Percentiles rank a stretch among this genome's conserved stretches.
phyloP scores from a whole-genome alignment of 2,113 vertebrate genomes.

The Corythornis vintsioides region DNA sequence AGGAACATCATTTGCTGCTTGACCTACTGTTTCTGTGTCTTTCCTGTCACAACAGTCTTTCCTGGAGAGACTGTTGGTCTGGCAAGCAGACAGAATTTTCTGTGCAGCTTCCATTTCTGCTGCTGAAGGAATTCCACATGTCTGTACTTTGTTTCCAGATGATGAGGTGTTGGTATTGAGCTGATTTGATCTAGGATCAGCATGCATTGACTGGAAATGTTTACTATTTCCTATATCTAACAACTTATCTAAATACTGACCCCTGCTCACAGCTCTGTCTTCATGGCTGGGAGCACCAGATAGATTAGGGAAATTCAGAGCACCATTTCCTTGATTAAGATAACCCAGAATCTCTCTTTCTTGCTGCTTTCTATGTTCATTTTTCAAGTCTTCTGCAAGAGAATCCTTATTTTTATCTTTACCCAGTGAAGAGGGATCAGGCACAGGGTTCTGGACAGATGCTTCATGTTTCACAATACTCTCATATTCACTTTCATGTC shows the following conservation, averaged over 20 bases:
- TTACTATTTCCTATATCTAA: not conserved
- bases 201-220: not conserved
- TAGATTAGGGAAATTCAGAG: not conserved
- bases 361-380: not conserved
- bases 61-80: not conserved
- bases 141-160: not conserved
- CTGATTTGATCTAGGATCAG: not conserved
- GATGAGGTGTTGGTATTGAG: not conserved
- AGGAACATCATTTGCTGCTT: not conserved
- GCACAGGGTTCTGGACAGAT: conserved; percentile 6
- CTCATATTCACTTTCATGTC: conserved; percentile 56
- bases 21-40: not conserved
- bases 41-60: not conserved
- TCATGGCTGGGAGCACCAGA: not conserved
- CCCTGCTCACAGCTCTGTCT: not conserved
- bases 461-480: conserved; percentile 38
- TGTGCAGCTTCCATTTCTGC: not conserved
- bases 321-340: not conserved
- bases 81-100: not conserved
- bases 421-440: conserved; percentile 31
- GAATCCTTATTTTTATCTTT: not conserved
- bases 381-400: not conserved
- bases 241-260: not conserved
- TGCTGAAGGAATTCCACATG: not conserved
- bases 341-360: not conserved